Base-by-base conservation (phyloP, 2,113 vertebrate species). In the Siniperca knerii region DNA sequence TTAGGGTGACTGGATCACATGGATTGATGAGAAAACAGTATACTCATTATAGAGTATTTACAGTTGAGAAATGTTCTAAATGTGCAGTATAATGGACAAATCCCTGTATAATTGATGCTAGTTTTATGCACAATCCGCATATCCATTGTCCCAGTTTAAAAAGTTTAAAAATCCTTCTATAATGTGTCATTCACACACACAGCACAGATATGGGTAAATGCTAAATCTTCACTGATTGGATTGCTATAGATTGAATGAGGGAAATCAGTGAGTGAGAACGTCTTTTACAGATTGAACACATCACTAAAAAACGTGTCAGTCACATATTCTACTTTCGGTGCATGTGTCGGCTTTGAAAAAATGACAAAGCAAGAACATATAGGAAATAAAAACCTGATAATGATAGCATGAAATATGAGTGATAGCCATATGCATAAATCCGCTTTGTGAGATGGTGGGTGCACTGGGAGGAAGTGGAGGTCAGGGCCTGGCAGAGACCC, bases 401-500 rank as follows among this genome's bases (percentile, higher is more conserved):
- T 69, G 55, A 86, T 44, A 83, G 79, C 71, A 72, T 70, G 62
- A 73, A 83, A 71, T 68, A 37, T 87, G 75, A 89, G 77, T 74
- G 83, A 89, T 67, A 57, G 74, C 82, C 85, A 90, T 92, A 90
- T 91, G 90, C 82, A 90, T 74, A 76, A 82, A 87, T 89, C 78
- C 89, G 89, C 75, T 91, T 64, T 84, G 77, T 87, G 76, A 81
- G 86, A 84, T 84, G 84, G 77, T 77, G 75, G 66, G 82, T 88
- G 83, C 81, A 77, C 50, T 29, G 79, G 69, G 92, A 92, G 90
- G 89, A 91, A 93, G 90, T 88, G 82, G 92, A 91, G 94, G 93
- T 94, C 90, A 91, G 87, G 88, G 85, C 87, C 91, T 92, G 93
- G 90, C 90, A 90, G 85, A 91, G 89, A 89, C 92, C 91, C 93